Percentiles rank a stretch among this genome's conserved stretches.
Conservation (phyloP, 2,888 invertebrate genomes). For the Oxycera nigricornis region DNA sequence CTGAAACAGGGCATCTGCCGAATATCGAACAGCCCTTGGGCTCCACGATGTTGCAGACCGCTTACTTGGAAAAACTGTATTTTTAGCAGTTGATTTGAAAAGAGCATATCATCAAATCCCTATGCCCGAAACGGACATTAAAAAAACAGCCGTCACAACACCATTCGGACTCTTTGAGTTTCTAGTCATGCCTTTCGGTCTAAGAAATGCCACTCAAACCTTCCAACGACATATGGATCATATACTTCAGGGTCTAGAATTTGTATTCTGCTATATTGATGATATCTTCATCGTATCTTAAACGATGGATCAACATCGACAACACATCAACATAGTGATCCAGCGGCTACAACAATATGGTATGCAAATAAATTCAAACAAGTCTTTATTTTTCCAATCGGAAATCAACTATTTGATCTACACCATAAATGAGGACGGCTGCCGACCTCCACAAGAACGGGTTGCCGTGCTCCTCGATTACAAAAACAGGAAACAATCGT, state of each 20-base stretch:
- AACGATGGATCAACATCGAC: background rate
- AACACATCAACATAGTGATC: too few species aligned
- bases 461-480: background rate
- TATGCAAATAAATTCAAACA: too few species aligned
- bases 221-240: slow-evolving; percentile 49
- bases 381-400: too few species aligned
- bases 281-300: slow-evolving; percentile 41
- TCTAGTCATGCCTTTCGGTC: too few species aligned
- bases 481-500: background rate
- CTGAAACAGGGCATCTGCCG: background rate
- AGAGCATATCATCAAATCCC: slow-evolving; percentile 57
- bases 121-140: slow-evolving; percentile 52
- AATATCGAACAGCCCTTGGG: background rate
- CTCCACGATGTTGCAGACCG: slow-evolving; percentile 51
- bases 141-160: slow-evolving; percentile 55
- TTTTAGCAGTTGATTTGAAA: slow-evolving; percentile 53
- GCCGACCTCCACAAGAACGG: background rate
- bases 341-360: too few species aligned
- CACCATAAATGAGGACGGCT: too few species aligned
- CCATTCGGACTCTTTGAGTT: slow-evolving; percentile 47
- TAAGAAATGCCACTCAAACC: slow-evolving; percentile 55
- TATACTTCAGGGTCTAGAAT: slow-evolving; percentile 32
- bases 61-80: slow-evolving; percentile 49
- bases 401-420: too few species aligned
- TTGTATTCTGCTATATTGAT: slow-evolving; percentile 44